Evolutionary conservation across 2,113 vertebrate genomes (phyloP).

Genomic region (Thalassoma bifasciatum): DNA sequence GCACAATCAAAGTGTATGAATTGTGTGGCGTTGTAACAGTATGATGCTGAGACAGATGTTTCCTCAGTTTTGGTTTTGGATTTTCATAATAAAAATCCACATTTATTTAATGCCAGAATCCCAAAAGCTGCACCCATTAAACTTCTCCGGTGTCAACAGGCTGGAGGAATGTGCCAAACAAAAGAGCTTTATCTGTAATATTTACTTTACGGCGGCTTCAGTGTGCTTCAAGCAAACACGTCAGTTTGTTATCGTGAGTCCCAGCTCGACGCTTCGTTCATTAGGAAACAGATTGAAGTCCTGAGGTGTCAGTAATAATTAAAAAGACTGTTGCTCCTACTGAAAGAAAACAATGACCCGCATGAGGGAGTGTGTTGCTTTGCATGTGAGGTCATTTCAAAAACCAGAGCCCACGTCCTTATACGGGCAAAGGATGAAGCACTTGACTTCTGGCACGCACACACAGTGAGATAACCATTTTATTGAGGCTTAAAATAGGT

Average conservation of each 20-base stretch:
- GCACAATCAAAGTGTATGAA: too few species aligned
- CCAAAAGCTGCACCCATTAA: background rate
- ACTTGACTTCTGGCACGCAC: constrained; percentile 10
- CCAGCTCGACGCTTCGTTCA: background rate
- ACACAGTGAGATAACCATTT: constrained; percentile 27
- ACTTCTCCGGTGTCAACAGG: constrained; percentile 3
- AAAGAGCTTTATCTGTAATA: background rate
- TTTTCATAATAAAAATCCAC: too few species aligned
- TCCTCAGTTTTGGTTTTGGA: too few species aligned
- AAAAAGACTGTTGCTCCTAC: constrained; percentile 30
- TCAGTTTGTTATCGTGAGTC: constrained; percentile 17
- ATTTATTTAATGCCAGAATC: too few species aligned
- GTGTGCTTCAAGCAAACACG: constrained; percentile 50
- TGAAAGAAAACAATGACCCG: constrained; percentile 32
- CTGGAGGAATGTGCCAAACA: constrained; percentile 17
- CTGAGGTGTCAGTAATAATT: constrained; percentile 10
- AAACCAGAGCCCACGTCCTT: constrained; percentile 53
- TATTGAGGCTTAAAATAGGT: constrained; percentile 6
- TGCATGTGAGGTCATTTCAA: constrained; percentile 57
- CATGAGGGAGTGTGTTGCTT: constrained; percentile 37
- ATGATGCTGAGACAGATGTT: too few species aligned
- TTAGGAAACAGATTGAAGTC: constrained; percentile 38
- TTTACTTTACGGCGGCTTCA: constrained; percentile 24
- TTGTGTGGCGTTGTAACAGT: too few species aligned
- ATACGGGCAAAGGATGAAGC: constrained; percentile 52